Evolutionary conservation across 1,140 invertebrate genomes (phyloP).

Genomic region (Musca domestica): DNA sequence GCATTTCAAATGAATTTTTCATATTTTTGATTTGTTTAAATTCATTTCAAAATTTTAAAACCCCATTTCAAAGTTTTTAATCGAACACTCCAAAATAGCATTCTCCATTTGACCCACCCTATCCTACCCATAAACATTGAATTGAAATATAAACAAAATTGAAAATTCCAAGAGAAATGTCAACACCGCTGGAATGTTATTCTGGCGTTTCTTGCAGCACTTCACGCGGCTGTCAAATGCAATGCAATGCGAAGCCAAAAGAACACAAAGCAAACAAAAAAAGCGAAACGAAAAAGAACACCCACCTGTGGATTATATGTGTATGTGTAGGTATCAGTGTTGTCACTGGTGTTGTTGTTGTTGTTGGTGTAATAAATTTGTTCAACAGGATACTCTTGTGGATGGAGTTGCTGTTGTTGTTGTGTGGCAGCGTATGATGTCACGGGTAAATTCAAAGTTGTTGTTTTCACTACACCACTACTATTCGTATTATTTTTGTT

Average conservation of each 20-base stretch:
- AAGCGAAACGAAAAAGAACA: conserved; percentile 30
- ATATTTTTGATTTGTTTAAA: too few species aligned
- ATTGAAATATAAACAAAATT: too few species aligned
- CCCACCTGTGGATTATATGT: conserved; percentile 23
- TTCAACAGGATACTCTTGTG: conserved; percentile 39
- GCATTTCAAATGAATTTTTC: too few species aligned
- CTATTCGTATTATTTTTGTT: conserved; percentile 17
- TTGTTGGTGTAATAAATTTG: conserved; percentile 26
- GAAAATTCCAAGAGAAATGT: too few species aligned
- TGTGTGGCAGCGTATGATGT: conserved; percentile 19
- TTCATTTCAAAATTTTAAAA: too few species aligned
- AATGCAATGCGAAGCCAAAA: too few species aligned
- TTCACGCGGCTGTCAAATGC: neutral
- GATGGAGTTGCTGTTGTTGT: conserved; percentile 28
- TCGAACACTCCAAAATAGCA: too few species aligned
- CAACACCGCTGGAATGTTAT: too few species aligned
- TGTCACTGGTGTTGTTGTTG: conserved; percentile 27
- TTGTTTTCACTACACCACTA: conserved; percentile 23
- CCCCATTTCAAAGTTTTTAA: too few species aligned
- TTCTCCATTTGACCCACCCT: too few species aligned
- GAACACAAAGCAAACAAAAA: conserved; percentile 31
- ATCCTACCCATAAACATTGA: too few species aligned
- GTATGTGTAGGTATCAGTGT: conserved; percentile 29
- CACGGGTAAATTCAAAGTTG: conserved; percentile 19
- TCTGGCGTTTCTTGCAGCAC: too few species aligned